Evolutionary conservation across 1,140 invertebrate genomes (phyloP), one percentile per base, ranked within the genome.

Genomic region (Aphelenchoides fujianensis): DNA sequence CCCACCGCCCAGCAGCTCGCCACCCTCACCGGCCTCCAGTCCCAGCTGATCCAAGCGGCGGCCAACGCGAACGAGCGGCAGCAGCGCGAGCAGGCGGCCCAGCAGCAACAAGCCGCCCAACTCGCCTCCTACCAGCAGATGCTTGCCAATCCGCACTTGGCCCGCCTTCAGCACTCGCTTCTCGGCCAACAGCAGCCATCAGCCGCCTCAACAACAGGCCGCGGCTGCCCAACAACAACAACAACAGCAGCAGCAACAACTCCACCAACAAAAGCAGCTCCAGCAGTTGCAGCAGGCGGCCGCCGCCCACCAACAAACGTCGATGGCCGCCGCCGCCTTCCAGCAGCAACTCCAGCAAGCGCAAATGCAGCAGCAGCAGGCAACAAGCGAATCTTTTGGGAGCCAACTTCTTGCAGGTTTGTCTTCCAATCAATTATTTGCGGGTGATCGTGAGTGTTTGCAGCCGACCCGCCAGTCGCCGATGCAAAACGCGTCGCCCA

Each of bases 161-260:
- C n/a, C n/a, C n/a, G n/a, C n/a, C n/a, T n/a, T n/a, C n/a, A n/a
- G n/a, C n/a, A n/a, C n/a, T n/a, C n/a, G n/a, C n/a, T n/a, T n/a
- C n/a, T n/a, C n/a, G n/a, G n/a, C n/a, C 41, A 48, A 48, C 41
- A 48, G 41, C 12, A 48, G 12, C 41, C 12, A 23, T 12, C 41
- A 16, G 12, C 12, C 12, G 23, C 41, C n/a, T 48, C 23, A 12
- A 48, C 41, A 48, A 48, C 41, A 48, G 23, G 41, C 41, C 12
- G 23, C 41, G 12, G 41, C 41, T 16, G 23, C 12, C 41, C 41
- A 48, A 48, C 23, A n/a, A 61, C 59, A 61, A 31, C 59, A 31
- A 2, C 59, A 61, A n/a, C 59, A 61, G 36, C n/a, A n/a, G 16
- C 59, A 61, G 2, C 59, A 61, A 61, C 41, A 48, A 48, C 12